Conservation (phyloP, 2,888 invertebrate genomes). For the Platynereis dumerilii region DNA sequence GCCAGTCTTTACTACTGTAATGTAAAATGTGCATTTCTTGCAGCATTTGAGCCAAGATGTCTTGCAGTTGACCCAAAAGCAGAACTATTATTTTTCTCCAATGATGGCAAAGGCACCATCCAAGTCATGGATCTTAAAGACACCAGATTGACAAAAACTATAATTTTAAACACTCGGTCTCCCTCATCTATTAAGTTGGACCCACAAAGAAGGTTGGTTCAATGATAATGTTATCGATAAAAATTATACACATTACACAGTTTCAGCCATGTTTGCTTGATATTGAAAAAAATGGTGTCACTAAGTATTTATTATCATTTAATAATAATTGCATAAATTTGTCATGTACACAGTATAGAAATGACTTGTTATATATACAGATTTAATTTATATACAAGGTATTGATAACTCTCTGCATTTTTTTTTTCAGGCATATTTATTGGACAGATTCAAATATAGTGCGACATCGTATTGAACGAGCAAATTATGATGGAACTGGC, state of each 20-base stretch:
- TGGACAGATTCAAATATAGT: slow-evolving; percentile 32
- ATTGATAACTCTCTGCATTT: too few relatives aligned
- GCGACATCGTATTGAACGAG: slow-evolving; percentile 26
- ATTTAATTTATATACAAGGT: too few relatives aligned
- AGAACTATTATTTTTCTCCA: slow-evolving; percentile 30
- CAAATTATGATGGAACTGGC: slow-evolving; percentile 25
- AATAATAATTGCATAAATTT: too few relatives aligned
- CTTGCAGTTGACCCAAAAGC: slow-evolving; percentile 32
- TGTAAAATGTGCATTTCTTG: too few relatives aligned
- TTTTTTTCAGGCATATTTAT: slow-evolving; percentile 25
- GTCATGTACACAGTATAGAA: too few relatives aligned
- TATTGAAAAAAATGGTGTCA: too few relatives aligned
- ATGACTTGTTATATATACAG: too few relatives aligned
- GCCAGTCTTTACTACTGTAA: too few relatives aligned
- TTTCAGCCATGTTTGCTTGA: too few relatives aligned
- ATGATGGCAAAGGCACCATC: slow-evolving; percentile 28
- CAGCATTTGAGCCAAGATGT: slow-evolving; percentile 31
- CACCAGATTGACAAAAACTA: slow-evolving; percentile 9
- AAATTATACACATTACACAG: too few relatives aligned
- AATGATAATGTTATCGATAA: too few relatives aligned
- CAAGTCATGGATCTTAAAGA: slow-evolving; percentile 8
- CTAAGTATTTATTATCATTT: too few relatives aligned
- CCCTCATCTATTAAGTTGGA: slow-evolving; percentile 26
- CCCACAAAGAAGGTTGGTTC: slow-evolving; percentile 22
- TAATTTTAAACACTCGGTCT: slow-evolving; percentile 24